Conservation (phyloP, 2,797 vertebrate species). For the Acipenser ruthenus region DNA sequence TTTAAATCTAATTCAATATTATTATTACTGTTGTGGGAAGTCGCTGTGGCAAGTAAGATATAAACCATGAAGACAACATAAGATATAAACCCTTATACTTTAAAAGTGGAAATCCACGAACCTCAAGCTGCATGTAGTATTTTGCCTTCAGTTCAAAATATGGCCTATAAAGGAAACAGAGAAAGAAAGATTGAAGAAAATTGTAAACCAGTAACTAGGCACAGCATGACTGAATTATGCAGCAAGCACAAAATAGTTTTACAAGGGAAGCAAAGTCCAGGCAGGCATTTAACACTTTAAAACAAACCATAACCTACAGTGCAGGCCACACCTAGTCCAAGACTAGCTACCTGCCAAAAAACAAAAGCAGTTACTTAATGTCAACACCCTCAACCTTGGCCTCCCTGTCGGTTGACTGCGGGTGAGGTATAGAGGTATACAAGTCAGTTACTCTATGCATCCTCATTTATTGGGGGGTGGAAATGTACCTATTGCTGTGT, state of each 20-base stretch:
- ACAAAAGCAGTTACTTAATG: not conserved
- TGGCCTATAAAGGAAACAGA: slow-evolving; percentile 60
- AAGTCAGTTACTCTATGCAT: too few species aligned
- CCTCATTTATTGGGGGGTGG: too few species aligned
- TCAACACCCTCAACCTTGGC: not conserved
- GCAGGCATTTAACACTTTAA: slow-evolving; percentile 27
- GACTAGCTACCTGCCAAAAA: not conserved
- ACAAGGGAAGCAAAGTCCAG: not conserved
- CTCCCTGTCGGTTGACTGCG: not conserved
- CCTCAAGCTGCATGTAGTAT: slow-evolving; percentile 93
- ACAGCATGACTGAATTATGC: not conserved
- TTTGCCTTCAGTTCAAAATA: slow-evolving; percentile 96
- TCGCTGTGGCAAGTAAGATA: too few species aligned
- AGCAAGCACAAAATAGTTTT: not conserved
- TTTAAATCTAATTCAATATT: too few species aligned
- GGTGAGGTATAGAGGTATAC: too few species aligned
- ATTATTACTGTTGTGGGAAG: too few species aligned
- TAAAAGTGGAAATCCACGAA: slow-evolving; percentile 37
- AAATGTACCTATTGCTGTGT: too few species aligned
- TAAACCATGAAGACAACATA: too few species aligned
- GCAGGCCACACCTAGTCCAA: not conserved
- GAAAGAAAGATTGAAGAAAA: slow-evolving; percentile 23
- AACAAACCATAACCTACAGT: slow-evolving; percentile 45
- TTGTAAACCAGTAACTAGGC: not conserved
- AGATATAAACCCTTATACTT: too few species aligned